A percentile compares a stretch with the other conserved stretches of the same genome.
phyloP scores from a whole-genome alignment of 2,888 invertebrate species.

The Dicyrtomina minuta region DNA sequence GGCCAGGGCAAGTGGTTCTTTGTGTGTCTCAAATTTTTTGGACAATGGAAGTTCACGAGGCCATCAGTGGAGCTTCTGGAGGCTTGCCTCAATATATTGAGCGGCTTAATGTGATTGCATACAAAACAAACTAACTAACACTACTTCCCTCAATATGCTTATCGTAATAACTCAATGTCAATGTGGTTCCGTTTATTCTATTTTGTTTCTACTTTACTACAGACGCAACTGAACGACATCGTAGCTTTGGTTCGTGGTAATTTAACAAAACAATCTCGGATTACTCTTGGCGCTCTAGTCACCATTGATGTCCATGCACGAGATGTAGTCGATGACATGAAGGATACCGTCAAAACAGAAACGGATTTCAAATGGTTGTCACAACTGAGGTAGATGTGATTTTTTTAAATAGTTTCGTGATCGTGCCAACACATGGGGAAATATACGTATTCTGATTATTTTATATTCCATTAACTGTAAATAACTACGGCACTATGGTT shows the following conservation, averaged over 20 bases:
- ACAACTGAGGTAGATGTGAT: too few relatives aligned
- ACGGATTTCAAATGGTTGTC: conserved; percentile 83
- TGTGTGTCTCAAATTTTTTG: conserved; percentile 83
- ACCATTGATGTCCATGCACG: conserved; percentile 91
- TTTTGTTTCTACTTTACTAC: too few relatives aligned
- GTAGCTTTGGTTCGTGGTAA: conserved; percentile 68
- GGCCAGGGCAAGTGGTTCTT: conserved; percentile 91
- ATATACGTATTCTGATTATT: too few relatives aligned
- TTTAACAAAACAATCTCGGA: conserved; percentile 79
- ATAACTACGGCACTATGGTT: too few relatives aligned
- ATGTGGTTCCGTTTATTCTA: too few relatives aligned
- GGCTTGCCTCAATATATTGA: conserved; percentile 64
- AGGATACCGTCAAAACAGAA: conserved; percentile 59
- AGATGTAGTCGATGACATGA: conserved; percentile 67
- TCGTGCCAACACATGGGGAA: too few relatives aligned
- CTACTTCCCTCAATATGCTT: background rate
- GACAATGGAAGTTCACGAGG: conserved; percentile 84
- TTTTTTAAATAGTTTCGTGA: too few relatives aligned
- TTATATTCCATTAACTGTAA: too few relatives aligned
- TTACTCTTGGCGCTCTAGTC: conserved; percentile 76
- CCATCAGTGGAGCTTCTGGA: conserved; percentile 58
- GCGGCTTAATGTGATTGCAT: conserved; percentile 57
- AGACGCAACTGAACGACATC: conserved; percentile 68
- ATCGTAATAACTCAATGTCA: too few relatives aligned
- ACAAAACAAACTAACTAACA: background rate